Percentiles rank a stretch among this genome's conserved stretches.
Evolutionary conservation across 2,797 vertebrate genomes (phyloP).

Genomic region (Dicrostonyx torquatus): DNA sequence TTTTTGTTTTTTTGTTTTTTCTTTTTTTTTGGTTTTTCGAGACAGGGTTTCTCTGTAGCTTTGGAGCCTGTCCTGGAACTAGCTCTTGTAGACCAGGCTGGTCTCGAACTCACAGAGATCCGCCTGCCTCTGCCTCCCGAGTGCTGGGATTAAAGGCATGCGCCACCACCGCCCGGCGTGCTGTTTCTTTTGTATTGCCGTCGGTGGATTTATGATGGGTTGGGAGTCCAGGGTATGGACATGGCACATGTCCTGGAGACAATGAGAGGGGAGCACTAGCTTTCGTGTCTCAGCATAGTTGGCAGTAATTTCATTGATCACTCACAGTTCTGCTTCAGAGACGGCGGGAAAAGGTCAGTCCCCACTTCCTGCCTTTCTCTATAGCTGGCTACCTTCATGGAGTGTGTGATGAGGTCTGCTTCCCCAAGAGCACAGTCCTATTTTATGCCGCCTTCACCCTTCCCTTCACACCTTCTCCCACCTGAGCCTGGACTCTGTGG

Average conservation of each 20-base stretch:
- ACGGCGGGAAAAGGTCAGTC: neutral
- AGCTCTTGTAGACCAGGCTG: too few species aligned
- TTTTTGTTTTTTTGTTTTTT: too few species aligned
- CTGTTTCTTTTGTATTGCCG: neutral
- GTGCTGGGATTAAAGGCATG: too few species aligned
- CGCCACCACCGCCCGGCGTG: too few species aligned
- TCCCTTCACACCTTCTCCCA: neutral
- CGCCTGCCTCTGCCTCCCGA: too few species aligned
- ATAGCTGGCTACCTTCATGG: neutral
- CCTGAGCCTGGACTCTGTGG: neutral
- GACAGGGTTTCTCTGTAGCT: too few species aligned
- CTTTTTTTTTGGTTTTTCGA: too few species aligned
- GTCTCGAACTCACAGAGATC: too few species aligned
- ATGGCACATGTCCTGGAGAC: neutral
- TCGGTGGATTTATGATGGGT: neutral
- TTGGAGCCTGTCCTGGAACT: too few species aligned
- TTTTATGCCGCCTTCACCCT: neutral
- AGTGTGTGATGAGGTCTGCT: neutral
- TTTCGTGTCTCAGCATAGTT: neutral
- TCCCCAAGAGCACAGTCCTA: neutral
- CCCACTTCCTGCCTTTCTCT: neutral
- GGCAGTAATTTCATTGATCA: neutral
- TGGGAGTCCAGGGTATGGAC: neutral
- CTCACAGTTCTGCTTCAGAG: neutral
- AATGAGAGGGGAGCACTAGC: neutral